These are phyloP conservation scores for Percopsis transmontana DNA, from an alignment of 2,113 vertebrate species.

Conservation along the genomic window DNA sequence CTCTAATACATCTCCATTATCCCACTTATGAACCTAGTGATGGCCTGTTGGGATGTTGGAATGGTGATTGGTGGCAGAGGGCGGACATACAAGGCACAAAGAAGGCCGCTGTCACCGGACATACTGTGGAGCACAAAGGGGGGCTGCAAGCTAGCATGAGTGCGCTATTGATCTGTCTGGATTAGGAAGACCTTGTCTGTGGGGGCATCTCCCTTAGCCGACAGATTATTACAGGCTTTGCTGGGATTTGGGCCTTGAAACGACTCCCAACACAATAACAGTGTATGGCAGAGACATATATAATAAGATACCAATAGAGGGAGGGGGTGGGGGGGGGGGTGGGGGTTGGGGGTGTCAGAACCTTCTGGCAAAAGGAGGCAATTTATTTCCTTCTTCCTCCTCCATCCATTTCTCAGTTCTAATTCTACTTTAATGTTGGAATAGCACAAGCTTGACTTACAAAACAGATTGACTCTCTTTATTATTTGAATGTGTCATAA, in stretches of 20 bases:
- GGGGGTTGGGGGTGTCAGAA: slow-evolving; percentile 44
- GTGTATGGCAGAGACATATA: slow-evolving; percentile 73
- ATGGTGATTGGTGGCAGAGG: slow-evolving; percentile 38
- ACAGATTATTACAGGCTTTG: slow-evolving; percentile 81
- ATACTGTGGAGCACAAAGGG: slow-evolving; percentile 49
- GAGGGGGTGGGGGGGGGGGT: slow-evolving; percentile 6
- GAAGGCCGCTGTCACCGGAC: slow-evolving; percentile 48
- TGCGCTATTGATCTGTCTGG: slow-evolving; percentile 78
- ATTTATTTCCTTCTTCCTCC: slow-evolving; percentile 52
- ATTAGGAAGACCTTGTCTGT: slow-evolving; percentile 78
- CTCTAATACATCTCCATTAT: slow-evolving; percentile 66
- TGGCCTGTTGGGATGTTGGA: slow-evolving; percentile 42
- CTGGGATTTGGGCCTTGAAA: slow-evolving; percentile 75
- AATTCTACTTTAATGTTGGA: slow-evolving; percentile 68
- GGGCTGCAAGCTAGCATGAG: slow-evolving; percentile 44
- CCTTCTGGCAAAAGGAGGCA: slow-evolving; percentile 62
- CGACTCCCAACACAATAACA: slow-evolving; percentile 78
- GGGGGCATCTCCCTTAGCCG: slow-evolving; percentile 74
- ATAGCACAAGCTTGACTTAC: slow-evolving; percentile 70
- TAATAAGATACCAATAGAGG: slow-evolving; percentile 77
- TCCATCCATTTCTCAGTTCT: slow-evolving; percentile 44
- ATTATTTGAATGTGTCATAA: slow-evolving; percentile 73
- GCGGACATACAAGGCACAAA: slow-evolving; percentile 41
- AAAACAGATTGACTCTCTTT: slow-evolving; percentile 72
- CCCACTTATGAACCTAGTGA: slow-evolving; percentile 72